Evolutionary conservation across 2,888 invertebrate genomes (phyloP), one percentile per base, ranked within the genome.

Genomic region (Microctonus brassicae): DNA sequence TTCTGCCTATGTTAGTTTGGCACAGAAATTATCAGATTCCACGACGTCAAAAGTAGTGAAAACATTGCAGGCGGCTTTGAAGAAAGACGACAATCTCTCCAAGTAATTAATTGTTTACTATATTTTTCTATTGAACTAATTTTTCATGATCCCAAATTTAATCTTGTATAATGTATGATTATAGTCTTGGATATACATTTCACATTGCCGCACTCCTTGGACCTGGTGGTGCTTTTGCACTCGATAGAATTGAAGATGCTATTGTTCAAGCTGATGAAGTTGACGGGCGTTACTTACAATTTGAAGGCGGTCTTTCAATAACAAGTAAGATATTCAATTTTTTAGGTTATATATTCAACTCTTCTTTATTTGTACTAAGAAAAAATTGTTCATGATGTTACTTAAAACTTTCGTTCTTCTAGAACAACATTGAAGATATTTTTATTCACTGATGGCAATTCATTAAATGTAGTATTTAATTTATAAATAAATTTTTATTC

Each of bases 181-280:
- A 10, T 33, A 97, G 95, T 82, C 91, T 97, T 74, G 97, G 95
- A 0, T 95, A 95, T 83, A 93, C 94, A 36, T 94, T 98, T 80
- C 93, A 93, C 72, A 90, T 95, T 64, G 95, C 96, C n/a, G 90
- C 94, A 57, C 91, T 93, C 76, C 89, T 97, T 77, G 91, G 92
- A 1, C 88, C 90, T 85, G 92, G 92, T 70, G 93, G 93, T 17
- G 90, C 89, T 60, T 92, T 92, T 82, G 90, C 91, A 55, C 91
- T 92, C 55, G 92, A 94, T 73, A 92, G 95, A 67, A 93, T 97
- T 26, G 97, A 97, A 88, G 97, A 97, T 85, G 94, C 95, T n/a
- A 90, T 98, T 73, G 93, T 95, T 2, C 97, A 98, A 83, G 98
- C 98, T 1, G 98, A 99, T 88, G 98, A 98, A 90, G 94, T 96